phyloP scores from a whole-genome alignment of 2,113 vertebrate genomes.

The Eidolon helvum region DNA sequence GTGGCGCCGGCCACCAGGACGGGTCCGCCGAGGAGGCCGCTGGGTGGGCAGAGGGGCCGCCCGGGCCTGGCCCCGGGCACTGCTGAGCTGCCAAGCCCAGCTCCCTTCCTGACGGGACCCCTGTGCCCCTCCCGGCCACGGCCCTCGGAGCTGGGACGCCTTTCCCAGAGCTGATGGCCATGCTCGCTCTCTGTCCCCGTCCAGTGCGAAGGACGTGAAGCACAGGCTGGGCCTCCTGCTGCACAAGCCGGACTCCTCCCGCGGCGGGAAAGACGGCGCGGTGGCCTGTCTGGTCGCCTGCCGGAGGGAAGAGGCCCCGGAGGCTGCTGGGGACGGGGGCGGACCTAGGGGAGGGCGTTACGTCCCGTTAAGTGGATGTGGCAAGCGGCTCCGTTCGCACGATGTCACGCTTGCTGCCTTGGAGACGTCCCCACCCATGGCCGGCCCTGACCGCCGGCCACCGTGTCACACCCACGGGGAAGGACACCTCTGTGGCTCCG shows the following conservation, averaged over 20 bases:
- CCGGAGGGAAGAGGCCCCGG: conserved; percentile 85
- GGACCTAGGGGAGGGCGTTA: too few relatives aligned
- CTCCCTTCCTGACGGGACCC: not conserved
- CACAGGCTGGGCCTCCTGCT: conserved; percentile 93
- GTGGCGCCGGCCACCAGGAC: not conserved
- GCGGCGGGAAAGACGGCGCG: conserved; percentile 85
- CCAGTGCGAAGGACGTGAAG: conserved; percentile 96
- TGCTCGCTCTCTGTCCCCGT: not conserved
- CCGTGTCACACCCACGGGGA: too few relatives aligned
- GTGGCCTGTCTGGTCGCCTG: conserved; percentile 18
- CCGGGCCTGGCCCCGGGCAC: too few relatives aligned
- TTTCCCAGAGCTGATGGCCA: not conserved
- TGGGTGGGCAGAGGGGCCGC: too few relatives aligned
- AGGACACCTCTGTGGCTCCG: too few relatives aligned
- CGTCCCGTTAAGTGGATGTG: too few relatives aligned
- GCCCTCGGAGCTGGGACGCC: not conserved
- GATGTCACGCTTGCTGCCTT: too few relatives aligned
- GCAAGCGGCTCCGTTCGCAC: too few relatives aligned
- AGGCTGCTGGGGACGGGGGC: too few relatives aligned
- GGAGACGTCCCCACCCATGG: too few relatives aligned
- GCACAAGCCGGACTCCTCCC: conserved; percentile 89
- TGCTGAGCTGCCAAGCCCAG: not conserved
- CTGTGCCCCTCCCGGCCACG: too few relatives aligned
- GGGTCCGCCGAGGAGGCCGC: not conserved
- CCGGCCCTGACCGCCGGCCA: too few relatives aligned